Conservation (phyloP, 2,113 vertebrate species). For the Nothoprocta pentlandii region DNA sequence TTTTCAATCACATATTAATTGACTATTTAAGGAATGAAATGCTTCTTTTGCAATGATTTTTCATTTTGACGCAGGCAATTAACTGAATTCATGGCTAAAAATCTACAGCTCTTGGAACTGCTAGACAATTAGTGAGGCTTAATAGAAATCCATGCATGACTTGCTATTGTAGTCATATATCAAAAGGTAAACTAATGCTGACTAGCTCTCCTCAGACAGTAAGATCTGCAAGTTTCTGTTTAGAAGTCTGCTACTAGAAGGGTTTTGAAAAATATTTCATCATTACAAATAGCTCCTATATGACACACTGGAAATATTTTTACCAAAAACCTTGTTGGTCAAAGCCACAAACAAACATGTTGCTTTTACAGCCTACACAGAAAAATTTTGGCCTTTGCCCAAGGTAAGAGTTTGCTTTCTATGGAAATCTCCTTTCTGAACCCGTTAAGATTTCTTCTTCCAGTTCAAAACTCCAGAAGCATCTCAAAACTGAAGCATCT, state of each 20-base stretch:
- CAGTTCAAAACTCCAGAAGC: background rate
- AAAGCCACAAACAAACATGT: background rate
- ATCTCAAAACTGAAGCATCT: background rate
- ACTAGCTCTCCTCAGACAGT: background rate
- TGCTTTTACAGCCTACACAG: background rate
- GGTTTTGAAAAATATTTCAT: background rate
- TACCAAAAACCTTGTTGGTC: background rate
- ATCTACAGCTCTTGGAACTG: background rate
- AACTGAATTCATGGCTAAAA: background rate
- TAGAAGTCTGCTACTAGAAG: background rate
- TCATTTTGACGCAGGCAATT: background rate
- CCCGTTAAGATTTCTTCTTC: background rate
- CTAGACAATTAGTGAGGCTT: slow-evolving; percentile 40
- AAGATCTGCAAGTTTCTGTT: background rate
- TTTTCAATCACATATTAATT: slow-evolving; percentile 15
- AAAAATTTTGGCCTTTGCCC: background rate
- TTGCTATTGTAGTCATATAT: background rate
- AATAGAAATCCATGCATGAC: background rate
- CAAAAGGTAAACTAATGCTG: background rate
- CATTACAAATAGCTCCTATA: background rate
- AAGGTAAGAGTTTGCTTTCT: background rate
- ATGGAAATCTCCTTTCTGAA: background rate
- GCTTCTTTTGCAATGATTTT: background rate
- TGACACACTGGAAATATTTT: background rate
- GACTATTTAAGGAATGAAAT: slow-evolving; percentile 15